Conservation (phyloP, 1,140 invertebrate species). For the Drosophila sp. region DNA sequence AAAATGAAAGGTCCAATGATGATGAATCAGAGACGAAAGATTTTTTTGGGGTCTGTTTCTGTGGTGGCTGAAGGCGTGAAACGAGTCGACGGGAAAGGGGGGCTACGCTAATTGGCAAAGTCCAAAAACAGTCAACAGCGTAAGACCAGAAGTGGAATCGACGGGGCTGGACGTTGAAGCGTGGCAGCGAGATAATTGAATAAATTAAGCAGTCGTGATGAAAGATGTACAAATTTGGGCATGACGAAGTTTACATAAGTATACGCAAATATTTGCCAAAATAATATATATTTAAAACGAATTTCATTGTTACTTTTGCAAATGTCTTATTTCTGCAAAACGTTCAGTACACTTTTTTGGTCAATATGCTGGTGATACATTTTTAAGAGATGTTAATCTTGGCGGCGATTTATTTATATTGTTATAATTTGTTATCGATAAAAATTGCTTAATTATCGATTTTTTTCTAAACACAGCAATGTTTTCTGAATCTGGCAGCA, state of each 20-base stretch:
- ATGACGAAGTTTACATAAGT: slow-evolving; percentile 2
- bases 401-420: neutral
- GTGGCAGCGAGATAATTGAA: slow-evolving; percentile 10
- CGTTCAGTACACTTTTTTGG: neutral
- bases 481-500: neutral
- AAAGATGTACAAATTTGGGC: slow-evolving; percentile 13
- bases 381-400: neutral
- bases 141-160: slow-evolving; percentile 7
- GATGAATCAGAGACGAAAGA: slow-evolving; percentile 8
- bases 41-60: neutral
- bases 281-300: neutral
- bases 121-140: slow-evolving; percentile 6
- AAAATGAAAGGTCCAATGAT: slow-evolving; percentile 5
- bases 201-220: slow-evolving; percentile 9
- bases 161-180: slow-evolving; percentile 5
- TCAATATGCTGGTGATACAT: neutral
- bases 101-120: slow-evolving; percentile 7
- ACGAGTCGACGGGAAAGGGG: neutral
- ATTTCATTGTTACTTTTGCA: neutral
- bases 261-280: neutral
- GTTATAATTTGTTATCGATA: neutral
- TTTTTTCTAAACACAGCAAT: neutral
- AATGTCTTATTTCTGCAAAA: neutral
- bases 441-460: neutral
- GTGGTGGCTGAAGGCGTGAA: neutral